These are phyloP conservation scores for Bombyx mori DNA, from an alignment of 1,140 invertebrate genomes.

Conservation along the genomic window ASM3026992v2 NC_085128.1:9234001-9234500, in stretches of 20 bases:
- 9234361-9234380: neutral
- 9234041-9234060: neutral
- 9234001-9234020: too few relatives aligned
- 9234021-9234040: conserved; percentile 2
- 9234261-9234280: neutral
- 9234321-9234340: neutral
- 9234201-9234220: conserved; percentile 37
- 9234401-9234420: neutral
- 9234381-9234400: conserved; percentile 1
- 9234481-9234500: neutral
- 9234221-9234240: conserved; percentile 40
- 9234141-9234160: conserved; percentile 28
- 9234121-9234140: conserved; percentile 24
- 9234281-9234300: neutral
- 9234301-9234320: neutral
- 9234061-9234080: conserved; percentile 20
- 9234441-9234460: too few relatives aligned
- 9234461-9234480: too few relatives aligned
- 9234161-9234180: conserved; percentile 51
- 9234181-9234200: conserved; percentile 55
- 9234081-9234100: conserved; percentile 31
- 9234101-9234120: conserved; percentile 36
- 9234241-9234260: neutral
- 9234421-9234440: too few relatives aligned
- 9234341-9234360: neutral